Evolutionary conservation across 1,140 invertebrate species (phyloP), one percentile per base, ranked within the genome.

Genomic region (Leptinotarsa defecta): DNA sequence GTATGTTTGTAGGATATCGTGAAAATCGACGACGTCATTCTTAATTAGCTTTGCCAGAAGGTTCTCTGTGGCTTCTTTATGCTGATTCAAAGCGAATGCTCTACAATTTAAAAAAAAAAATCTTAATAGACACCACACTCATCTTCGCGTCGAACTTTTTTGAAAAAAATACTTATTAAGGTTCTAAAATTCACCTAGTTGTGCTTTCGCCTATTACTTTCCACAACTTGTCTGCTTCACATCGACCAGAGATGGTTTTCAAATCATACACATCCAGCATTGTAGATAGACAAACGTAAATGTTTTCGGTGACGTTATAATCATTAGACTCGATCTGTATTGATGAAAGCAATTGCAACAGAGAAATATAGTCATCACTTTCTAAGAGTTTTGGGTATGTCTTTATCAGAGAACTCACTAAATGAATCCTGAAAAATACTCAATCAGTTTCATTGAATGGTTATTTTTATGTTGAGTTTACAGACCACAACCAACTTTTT

Each of bases 331-430:
- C 79, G 63, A 78, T 80, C 64, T 86, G 83, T 13, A 87, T 70
- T n/a, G 84, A 78, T 5, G 82, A 80, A 13, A 88, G 57, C 20
- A 78, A 75, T 80, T 85, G 80, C 13, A 89, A 24, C 48, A 89
- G 79, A 27, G 74, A 67, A 22, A 80, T 48, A 70, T 85, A 86
- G 74, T 87, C 83, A 13, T 83, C 34, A 4, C 77, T 64, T 64
- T 82, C 82, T 27, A 89, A 71, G 19, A 83, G 75, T 57, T 84
- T 68, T 4, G 88, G 87, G 83, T 88, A 87, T 74, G 84, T 85
- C 65, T 76, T 68, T 15, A 82, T 71, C 24, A 82, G 61, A 17
- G 71, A 71, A 27, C 69, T 65, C 11, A 77, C 74, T 15, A 82
- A 63, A 77, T 81, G 79, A 15, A 83, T 76, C 81, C 80, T 83